Evolutionary conservation across 2,888 invertebrate species (phyloP).

Genomic region (Polydrusus cervinus): DNA sequence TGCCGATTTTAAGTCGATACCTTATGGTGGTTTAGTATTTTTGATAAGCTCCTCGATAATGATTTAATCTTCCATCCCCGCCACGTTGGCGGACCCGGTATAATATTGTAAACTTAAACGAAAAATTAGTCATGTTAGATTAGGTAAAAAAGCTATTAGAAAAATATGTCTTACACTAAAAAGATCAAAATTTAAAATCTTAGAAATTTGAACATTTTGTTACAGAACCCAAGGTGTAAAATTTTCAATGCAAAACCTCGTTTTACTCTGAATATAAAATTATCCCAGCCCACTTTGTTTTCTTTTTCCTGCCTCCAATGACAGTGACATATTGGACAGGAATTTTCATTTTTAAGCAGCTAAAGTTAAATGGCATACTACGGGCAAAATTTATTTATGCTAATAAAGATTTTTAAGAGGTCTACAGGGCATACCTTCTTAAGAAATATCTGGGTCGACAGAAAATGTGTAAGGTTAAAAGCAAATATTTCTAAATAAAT

Average conservation of each 20-base stretch:
- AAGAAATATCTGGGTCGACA: constrained; percentile 8
- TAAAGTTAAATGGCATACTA: constrained; percentile 15
- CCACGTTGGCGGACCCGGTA: no score
- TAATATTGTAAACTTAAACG: no score
- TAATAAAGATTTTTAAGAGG: constrained; percentile 19
- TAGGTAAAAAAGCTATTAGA: no score
- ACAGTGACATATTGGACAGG: constrained; percentile 35
- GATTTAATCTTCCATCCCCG: no score
- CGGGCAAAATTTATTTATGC: constrained; percentile 31
- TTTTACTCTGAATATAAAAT: constrained; percentile 26
- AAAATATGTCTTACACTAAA: no score
- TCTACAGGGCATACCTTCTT: constrained; percentile 1
- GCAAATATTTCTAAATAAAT: not conserved
- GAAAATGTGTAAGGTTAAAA: not conserved
- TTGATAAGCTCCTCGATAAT: no score
- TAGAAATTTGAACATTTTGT: not conserved
- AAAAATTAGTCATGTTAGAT: no score
- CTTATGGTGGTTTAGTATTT: no score
- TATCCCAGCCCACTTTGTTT: constrained; percentile 24
- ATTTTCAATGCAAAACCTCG: constrained; percentile 11
- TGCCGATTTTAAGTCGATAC: no score
- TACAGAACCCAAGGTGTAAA: not conserved
- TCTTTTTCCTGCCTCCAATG: constrained; percentile 30
- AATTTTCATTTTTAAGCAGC: constrained; percentile 34
- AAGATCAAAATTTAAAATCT: not conserved